Evolutionary conservation across 2,888 invertebrate genomes (phyloP).

Genomic region (Syrphus vitripennis): DNA sequence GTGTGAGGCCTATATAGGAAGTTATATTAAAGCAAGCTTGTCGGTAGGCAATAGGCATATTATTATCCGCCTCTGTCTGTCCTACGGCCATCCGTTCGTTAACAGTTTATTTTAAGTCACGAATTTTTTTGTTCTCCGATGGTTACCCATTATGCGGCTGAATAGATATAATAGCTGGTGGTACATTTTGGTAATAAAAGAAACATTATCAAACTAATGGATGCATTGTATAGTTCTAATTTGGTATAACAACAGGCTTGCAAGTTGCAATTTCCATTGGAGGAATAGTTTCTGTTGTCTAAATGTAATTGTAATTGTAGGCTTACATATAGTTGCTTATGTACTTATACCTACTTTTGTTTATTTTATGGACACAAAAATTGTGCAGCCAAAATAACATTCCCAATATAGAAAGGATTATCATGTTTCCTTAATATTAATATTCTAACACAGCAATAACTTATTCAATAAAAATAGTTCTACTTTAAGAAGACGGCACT

Average conservation of each 20-base stretch:
- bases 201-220: conserved; percentile 61
- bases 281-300: background rate
- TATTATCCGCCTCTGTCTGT: background rate
- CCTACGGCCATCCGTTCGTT: background rate
- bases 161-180: conserved; percentile 20
- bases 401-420: background rate
- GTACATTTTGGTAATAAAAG: conserved; percentile 57
- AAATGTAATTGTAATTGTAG: background rate
- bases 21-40: background rate
- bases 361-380: background rate
- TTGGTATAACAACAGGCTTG: conserved; percentile 33
- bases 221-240: conserved; percentile 53
- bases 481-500: too few relatives aligned
- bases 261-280: conserved; percentile 14
- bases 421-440: background rate
- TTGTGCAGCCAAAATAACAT: background rate
- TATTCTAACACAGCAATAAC: too few relatives aligned
- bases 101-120: conserved; percentile 36
- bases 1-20: background rate
- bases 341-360: background rate
- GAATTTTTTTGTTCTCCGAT: conserved; percentile 7
- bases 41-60: background rate
- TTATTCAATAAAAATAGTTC: too few relatives aligned
- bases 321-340: background rate
- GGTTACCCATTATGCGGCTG: conserved; percentile 35